Evolutionary conservation across 2,888 invertebrate genomes (phyloP).

Genomic region (Palloptera scutellata): DNA sequence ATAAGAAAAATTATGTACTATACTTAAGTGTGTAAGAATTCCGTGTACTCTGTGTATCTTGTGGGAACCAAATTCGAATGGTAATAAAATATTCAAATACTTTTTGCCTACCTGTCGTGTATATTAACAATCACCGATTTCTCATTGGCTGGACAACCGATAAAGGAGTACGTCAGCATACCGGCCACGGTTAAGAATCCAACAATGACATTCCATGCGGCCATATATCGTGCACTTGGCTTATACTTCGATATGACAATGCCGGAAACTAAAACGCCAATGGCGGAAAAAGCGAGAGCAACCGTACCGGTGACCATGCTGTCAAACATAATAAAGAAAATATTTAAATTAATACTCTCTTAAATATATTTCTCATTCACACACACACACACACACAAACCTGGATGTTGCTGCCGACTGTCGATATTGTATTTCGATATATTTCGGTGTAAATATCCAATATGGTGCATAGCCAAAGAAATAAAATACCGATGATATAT

Average conservation of each 20-base stretch:
- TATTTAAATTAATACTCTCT: neutral
- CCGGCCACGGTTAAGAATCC: conserved; percentile 71
- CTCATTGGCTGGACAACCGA: conserved; percentile 72
- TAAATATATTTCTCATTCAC: neutral
- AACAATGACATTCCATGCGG: conserved; percentile 73
- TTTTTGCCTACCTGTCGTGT: conserved; percentile 41
- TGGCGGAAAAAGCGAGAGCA: conserved; percentile 73
- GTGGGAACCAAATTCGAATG: too few relatives aligned
- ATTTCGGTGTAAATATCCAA: conserved; percentile 83
- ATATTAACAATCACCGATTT: conserved; percentile 57
- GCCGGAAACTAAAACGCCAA: conserved; percentile 72
- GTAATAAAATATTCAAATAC: too few relatives aligned
- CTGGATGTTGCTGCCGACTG: conserved; percentile 75
- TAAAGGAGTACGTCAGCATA: conserved; percentile 71
- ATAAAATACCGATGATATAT: conserved; percentile 75
- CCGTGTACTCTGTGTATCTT: too few relatives aligned
- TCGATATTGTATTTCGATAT: conserved; percentile 81
- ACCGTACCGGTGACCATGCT: conserved; percentile 77
- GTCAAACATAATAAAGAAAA: conserved; percentile 51
- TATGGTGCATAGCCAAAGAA: conserved; percentile 76
- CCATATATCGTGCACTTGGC: conserved; percentile 70
- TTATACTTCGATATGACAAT: conserved; percentile 71
- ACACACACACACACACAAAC: conserved; percentile 42
- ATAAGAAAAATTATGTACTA: too few relatives aligned
- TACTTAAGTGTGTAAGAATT: too few relatives aligned